Evolutionary conservation across 2,113 vertebrate species (phyloP).

Genomic region (Phyllostomus discolor): DNA sequence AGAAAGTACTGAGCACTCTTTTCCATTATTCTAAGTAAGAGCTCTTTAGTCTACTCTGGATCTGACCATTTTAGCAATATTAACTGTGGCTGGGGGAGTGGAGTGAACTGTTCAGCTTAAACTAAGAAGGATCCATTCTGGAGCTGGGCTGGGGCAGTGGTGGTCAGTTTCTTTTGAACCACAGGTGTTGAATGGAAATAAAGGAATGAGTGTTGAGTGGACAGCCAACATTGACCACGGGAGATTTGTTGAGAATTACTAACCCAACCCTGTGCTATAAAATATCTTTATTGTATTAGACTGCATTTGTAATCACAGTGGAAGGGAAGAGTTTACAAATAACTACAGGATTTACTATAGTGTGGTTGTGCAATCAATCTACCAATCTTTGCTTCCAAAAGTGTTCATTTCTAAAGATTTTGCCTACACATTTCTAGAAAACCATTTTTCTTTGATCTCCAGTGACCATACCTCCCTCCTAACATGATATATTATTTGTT

Average conservation of each 20-base stretch:
- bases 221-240: not conserved
- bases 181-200: not conserved
- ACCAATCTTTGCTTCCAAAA: not conserved
- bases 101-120: not conserved
- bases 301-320: not conserved
- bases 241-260: not conserved
- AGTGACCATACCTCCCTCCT: not conserved
- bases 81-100: not conserved
- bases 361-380: not conserved
- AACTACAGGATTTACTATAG: not conserved
- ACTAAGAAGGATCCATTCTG: not conserved
- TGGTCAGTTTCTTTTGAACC: not conserved
- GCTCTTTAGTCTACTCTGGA: not conserved
- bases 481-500: not conserved
- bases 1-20: not conserved
- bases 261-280: not conserved
- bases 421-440: not conserved
- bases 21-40: not conserved
- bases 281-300: not conserved
- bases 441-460: not conserved
- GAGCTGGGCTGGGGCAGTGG: not conserved
- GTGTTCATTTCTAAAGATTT: constrained; percentile 5
- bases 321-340: not conserved
- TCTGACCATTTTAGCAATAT: not conserved
- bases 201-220: not conserved